Base-by-base conservation (phyloP, 2,888 invertebrate species). In the Perdita meconis region DNA sequence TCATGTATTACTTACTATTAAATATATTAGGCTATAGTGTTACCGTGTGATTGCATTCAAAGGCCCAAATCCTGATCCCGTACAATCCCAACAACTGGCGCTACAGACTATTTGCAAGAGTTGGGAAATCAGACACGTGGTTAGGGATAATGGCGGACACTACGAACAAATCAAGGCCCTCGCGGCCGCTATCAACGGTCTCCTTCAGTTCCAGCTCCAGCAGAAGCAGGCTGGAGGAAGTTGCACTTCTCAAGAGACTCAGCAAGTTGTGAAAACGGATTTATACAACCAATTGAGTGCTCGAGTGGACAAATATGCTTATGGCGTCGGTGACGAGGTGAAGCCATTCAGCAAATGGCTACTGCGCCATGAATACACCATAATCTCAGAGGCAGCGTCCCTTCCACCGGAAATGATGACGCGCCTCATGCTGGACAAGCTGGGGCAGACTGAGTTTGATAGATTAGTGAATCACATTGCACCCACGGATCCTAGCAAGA, bases 401-500 rank as follows among this genome's bases (percentile, higher is more conserved):
- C 30, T 50, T 1, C 30, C 30, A 26, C 26, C 51, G 1, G 51
- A 30, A 13, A 51, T 51, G 51, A 24, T 12, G 8, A 56, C 56
- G 10, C 38, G 56, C 1, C 36, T 56, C 2, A 36, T 56, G 16
- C 13, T 56, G 6, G 55, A 56, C 38, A 57, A 57, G 13, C 22
- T 40, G 12, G 57, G 40, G 1, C 24, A 57, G 13, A n/a, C 22
- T 2, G 40, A 57, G 1, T 57, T 57, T 13, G 38, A 57, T 12
- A n/a, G 57, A 12, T 13, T 57, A 8, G 12, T 38, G 6, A 40
- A 57, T 4, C 57, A 57, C 13, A 38, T 57, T 12, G 57, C 57
- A 4, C 38, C 57, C 3, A 26, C 22, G 0, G 57, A 57, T 13
- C 38, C 57, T 4, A 12, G 22, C 1, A 57, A 38, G 19, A 1